Evolutionary conservation across 1,140 invertebrate species (phyloP), one percentile per base, ranked within the genome.

Genomic region (Lysiphlebus fabarum): DNA sequence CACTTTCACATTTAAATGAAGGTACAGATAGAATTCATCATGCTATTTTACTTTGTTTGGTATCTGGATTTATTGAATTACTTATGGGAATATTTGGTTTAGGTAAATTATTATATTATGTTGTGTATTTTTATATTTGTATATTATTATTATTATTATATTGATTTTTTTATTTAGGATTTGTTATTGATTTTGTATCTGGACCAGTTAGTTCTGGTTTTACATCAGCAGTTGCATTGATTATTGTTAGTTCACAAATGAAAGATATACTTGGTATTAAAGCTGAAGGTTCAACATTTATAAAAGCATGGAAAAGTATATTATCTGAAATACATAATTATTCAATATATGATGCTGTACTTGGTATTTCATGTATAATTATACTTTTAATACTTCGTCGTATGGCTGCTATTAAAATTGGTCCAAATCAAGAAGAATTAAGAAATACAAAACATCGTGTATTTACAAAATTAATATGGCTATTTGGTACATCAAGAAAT

Each of bases 181-280:
- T 96, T 72, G 80, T 97, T 37, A 90, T 96, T 51, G 92, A 96
- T 76, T 97, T 95, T 75, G 92, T 97, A 1, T 95, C 92, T 0
- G 90, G 90, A 5, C 92, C 94, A 0, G 94, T 96, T 0, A 93
- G 93, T 10, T 93, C 90, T 9, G 92, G 93, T 11, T 97, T 96
- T 71, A 96, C 93, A 0, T 93, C 92, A 1, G 93, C 94, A 1
- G 93, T 94, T 9, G 93, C 94, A 12, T 81, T 97, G 12, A 93
- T 94, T 60, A 96, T 96, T 50, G 85, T 92, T 1, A 87, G 89
- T 4, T 92, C 92, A 1, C 94, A 96, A 81, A 78, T 96, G 8
- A 95, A 93, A 76, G 88, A 90, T 65, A 74, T 95, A 17, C 82
- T 93, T 12, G 90, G 90, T 1, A 90, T 96, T 47, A 80, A 81